Evolutionary conservation across 2,113 vertebrate genomes (phyloP).

Genomic region (Cygnus atratus): DNA sequence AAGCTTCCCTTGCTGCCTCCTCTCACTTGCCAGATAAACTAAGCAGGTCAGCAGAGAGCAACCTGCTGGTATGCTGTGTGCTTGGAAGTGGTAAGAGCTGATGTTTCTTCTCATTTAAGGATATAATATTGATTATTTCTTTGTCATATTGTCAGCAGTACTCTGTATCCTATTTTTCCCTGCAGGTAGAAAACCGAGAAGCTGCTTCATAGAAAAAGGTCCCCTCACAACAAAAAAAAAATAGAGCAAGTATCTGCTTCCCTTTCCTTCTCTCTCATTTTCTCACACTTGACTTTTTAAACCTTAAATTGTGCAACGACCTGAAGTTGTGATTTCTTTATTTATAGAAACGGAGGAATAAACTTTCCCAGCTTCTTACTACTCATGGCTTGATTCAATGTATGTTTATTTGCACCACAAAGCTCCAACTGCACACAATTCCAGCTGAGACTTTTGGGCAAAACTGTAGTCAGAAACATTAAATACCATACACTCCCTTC

Average conservation of each 20-base stretch:
- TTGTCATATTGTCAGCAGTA: neutral
- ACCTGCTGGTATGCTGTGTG: fast-evolving
- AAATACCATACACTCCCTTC: neutral
- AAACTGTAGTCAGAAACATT: neutral
- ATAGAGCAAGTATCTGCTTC: neutral
- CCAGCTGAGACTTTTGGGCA: neutral
- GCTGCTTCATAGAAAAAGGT: neutral
- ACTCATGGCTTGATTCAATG: neutral
- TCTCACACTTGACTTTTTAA: neutral
- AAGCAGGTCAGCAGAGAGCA: neutral
- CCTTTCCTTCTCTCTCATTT: neutral
- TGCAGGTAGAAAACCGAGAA: neutral
- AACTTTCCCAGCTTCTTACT: neutral
- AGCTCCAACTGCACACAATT: neutral
- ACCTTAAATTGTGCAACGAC: neutral
- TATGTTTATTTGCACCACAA: neutral
- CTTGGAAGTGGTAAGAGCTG: fast-evolving
- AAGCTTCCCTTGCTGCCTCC: neutral
- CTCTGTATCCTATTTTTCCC: neutral
- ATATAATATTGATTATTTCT: neutral
- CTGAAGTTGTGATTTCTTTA: slow-evolving; percentile 12
- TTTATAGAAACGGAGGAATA: neutral
- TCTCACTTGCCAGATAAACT: neutral
- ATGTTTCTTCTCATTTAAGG: neutral
- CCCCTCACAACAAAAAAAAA: neutral